Conservation (phyloP, 2,113 vertebrate species). For the Leptocoma aspasia region DNA sequence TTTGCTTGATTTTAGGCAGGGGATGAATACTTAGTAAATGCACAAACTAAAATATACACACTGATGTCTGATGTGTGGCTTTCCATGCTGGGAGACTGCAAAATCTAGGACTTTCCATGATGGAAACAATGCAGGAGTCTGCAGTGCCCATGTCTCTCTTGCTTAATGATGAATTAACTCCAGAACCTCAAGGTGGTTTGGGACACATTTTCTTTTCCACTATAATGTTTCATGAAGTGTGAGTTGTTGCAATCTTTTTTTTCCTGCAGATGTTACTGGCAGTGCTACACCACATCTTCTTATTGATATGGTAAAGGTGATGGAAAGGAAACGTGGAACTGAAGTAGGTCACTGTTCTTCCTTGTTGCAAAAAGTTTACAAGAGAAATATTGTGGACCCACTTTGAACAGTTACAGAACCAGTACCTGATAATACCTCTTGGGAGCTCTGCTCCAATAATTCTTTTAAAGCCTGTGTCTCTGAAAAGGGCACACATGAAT, state of each 20-base stretch:
- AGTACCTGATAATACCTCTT: neutral
- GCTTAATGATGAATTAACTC: slow-evolving; percentile 26
- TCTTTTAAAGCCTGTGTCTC: neutral
- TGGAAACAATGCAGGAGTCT: slow-evolving; percentile 31
- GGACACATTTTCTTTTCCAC: slow-evolving; percentile 56
- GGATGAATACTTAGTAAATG: neutral
- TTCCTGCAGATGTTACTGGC: slow-evolving; percentile 37
- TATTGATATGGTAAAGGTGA: slow-evolving; percentile 2
- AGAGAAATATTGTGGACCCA: neutral
- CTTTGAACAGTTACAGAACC: neutral
- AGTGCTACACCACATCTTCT: neutral
- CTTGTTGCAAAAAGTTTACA: neutral
- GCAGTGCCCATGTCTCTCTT: neutral
- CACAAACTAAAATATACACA: neutral
- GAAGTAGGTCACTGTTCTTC: neutral
- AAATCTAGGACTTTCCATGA: neutral
- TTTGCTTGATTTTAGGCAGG: neutral
- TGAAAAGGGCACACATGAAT: neutral
- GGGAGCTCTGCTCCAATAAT: neutral
- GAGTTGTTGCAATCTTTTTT: slow-evolving; percentile 14
- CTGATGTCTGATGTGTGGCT: neutral
- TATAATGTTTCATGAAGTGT: slow-evolving; percentile 61
- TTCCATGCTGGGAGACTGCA: neutral
- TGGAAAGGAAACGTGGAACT: neutral
- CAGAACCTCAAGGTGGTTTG: slow-evolving; percentile 45